Conservation (phyloP, 2,113 vertebrate genomes). For the Regulus satrapa region DNA sequence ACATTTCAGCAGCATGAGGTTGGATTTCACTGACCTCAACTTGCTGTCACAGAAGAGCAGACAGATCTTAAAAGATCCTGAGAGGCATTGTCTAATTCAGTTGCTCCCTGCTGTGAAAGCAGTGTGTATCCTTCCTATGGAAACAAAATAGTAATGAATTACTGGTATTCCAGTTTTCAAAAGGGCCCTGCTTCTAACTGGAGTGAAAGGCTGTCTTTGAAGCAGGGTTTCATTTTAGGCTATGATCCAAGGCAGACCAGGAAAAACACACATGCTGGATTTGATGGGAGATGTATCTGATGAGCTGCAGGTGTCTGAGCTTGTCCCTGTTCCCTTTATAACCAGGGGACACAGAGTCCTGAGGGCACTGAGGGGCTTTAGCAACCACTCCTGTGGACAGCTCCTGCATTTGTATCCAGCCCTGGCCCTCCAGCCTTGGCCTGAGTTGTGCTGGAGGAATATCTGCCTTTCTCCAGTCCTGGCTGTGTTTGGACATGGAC, state of each 20-base stretch:
- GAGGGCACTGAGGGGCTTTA: background rate
- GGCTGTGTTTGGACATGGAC: background rate
- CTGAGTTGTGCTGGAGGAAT: background rate
- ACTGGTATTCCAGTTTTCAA: background rate
- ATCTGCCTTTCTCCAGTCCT: background rate
- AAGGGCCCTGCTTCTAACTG: background rate
- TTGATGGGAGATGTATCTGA: background rate
- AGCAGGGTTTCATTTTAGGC: background rate
- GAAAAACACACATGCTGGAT: background rate
- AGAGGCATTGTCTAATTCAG: background rate
- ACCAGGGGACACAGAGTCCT: background rate
- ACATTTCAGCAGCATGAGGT: background rate
- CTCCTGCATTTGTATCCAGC: background rate
- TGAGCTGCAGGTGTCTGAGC: background rate
- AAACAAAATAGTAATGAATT: background rate
- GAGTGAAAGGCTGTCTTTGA: background rate
- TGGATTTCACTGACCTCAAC: background rate
- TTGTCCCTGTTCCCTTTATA: background rate
- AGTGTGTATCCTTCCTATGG: background rate
- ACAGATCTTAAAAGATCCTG: background rate
- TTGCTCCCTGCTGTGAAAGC: background rate
- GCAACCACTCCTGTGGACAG: background rate
- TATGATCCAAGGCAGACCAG: background rate
- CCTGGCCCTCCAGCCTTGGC: background rate
- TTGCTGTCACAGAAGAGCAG: background rate